Evolutionary conservation across 2,797 vertebrate species (phyloP).

Genomic region (Sus cebifrons): DNA sequence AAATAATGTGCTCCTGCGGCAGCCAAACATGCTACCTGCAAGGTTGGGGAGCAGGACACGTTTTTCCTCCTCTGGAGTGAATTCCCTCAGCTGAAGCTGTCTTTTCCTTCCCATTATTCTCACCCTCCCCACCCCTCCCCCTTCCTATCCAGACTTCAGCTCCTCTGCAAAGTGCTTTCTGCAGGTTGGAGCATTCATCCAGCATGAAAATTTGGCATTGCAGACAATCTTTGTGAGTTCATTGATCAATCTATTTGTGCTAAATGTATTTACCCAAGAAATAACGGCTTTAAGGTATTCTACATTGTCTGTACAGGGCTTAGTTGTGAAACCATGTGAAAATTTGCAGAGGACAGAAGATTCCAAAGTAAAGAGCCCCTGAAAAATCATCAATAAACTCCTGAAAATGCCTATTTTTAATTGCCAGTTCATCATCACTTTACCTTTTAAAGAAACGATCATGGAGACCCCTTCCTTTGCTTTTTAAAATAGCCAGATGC

Average conservation of each 20-base stretch:
- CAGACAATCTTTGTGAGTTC: slow-evolving; percentile 33
- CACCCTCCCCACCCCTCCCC: background rate
- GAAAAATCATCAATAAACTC: slow-evolving; percentile 54
- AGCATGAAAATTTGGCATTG: slow-evolving; percentile 44
- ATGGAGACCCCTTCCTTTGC: background rate
- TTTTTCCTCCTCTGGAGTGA: slow-evolving; percentile 78
- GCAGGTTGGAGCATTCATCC: background rate
- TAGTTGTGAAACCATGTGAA: slow-evolving; percentile 41
- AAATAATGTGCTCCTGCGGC: slow-evolving; percentile 91
- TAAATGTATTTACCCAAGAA: slow-evolving; percentile 54
- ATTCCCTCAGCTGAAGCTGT: slow-evolving; percentile 78
- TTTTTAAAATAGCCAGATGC: slow-evolving; percentile 39
- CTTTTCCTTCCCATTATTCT: slow-evolving; percentile 79
- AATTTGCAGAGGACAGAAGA: slow-evolving; percentile 26
- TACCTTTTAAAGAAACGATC: slow-evolving; percentile 33
- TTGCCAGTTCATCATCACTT: slow-evolving; percentile 18
- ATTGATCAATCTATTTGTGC: slow-evolving; percentile 40
- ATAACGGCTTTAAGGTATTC: background rate
- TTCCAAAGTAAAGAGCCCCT: background rate
- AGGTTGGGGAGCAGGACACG: slow-evolving; percentile 83
- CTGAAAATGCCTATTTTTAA: slow-evolving; percentile 37
- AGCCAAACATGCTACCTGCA: slow-evolving; percentile 90
- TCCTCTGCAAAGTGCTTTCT: slow-evolving; percentile 72
- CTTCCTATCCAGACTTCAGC: slow-evolving; percentile 29
- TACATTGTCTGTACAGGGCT: slow-evolving; percentile 17